Base-by-base conservation (phyloP, 1,140 invertebrate genomes). In the Drosophila mauritiana region DNA sequence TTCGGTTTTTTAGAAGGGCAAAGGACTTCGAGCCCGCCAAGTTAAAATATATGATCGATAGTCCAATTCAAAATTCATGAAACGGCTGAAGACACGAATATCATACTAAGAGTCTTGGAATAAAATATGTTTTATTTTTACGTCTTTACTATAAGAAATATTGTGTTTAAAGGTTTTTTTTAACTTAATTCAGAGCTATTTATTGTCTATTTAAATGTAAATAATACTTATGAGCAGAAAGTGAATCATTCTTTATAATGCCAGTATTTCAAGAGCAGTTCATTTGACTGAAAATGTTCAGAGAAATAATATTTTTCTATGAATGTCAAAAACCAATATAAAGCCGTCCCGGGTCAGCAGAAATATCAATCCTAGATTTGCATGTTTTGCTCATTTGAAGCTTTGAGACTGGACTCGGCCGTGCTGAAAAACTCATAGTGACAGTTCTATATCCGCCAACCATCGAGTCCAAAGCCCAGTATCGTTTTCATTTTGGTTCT, bases 391-490 rank as follows among this genome's bases (percentile, higher is more conserved):
- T 37, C 37, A 62, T 64, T 64, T 36, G 20, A 61, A 61, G 17
- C n/a, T 25, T 10, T 13, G 31, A 22, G n/a, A 64, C 42, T 67
- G n/a, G 7, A 55, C n/a, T 13, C 17, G 31, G 11, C 11, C 27
- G 15, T 39, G 48, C 40, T 70, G 67, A 43, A 56, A 36, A 48
- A 40, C 36, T 69, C 64, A 56, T 37, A 22, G 12, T 70, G 43
- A 27, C 43, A 57, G 67, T 13, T 48, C 17, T 49, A 20, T 56
- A 56, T 43, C 20, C 20, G 11, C 13, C 15, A 8, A 4, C 25
- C 25, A 12, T 17, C 6, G 8, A n/a, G n/a, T 7, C 13, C 37
- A 42, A 13, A 20, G 54, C 20, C 13, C 15, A 25, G 65, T 56
- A 48, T 69, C 63, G 63, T 12, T 39, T 69, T 63, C 39, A 42